A percentile compares a stretch with the other conserved stretches of the same genome.
phyloP scores from a whole-genome alignment of 2,113 vertebrate species.

The Actenoides lindsayi region DNA sequence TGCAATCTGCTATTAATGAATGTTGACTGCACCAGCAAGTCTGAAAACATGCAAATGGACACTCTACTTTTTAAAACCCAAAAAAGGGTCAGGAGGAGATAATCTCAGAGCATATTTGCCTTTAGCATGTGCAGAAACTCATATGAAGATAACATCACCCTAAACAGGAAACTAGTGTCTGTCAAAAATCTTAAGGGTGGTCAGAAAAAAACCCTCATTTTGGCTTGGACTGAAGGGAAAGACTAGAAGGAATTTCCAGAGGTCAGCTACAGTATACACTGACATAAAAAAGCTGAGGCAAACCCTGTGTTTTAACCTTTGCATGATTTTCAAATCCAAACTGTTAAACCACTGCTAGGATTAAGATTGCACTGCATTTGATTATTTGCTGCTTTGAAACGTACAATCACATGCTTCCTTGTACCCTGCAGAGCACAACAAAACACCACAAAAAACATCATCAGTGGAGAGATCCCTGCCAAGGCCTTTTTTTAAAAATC shows the following conservation, averaged over 20 bases:
- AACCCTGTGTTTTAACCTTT: slow-evolving; percentile 31
- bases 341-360: slow-evolving; percentile 67
- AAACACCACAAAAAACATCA: slow-evolving; percentile 36
- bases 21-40: not conserved
- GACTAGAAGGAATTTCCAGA: slow-evolving; percentile 40
- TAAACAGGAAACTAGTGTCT: slow-evolving; percentile 40
- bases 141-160: slow-evolving; percentile 19
- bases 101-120: not conserved
- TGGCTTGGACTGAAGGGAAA: slow-evolving; percentile 24
- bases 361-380: slow-evolving; percentile 53
- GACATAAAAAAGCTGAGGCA: slow-evolving; percentile 40
- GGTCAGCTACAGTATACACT: slow-evolving; percentile 28
- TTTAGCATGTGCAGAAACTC: slow-evolving; percentile 46
- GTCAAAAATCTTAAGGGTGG: slow-evolving; percentile 51
- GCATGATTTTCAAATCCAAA: slow-evolving; percentile 1
- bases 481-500: slow-evolving; percentile 42
- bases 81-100: not conserved
- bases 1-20: slow-evolving; percentile 22
- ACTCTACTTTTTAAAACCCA: not conserved
- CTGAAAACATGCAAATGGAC: slow-evolving; percentile 26
- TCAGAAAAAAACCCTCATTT: slow-evolving; percentile 27
- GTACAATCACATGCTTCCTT: slow-evolving; percentile 67
- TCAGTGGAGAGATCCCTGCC: slow-evolving; percentile 20
- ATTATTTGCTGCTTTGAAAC: slow-evolving; percentile 69
- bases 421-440: slow-evolving; percentile 71